Evolutionary conservation across 1,140 invertebrate species (phyloP), one percentile per base, ranked within the genome.

Genomic region (Galleria mellonella): DNA sequence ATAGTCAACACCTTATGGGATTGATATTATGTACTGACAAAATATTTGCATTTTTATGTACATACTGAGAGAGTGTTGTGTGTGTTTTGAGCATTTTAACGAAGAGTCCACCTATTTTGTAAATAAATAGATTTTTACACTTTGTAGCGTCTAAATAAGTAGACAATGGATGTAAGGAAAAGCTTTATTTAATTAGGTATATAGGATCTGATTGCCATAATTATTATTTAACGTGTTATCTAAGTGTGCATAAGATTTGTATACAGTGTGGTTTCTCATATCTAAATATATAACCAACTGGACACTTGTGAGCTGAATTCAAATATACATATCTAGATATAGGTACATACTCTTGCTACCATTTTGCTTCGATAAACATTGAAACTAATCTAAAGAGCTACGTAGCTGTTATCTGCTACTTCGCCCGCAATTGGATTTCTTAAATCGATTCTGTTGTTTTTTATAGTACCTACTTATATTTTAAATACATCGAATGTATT

Each of bases 71-170:
- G 64, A 61, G 76, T 77, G 62, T 72, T 77, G 77, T 78, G 81
- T 79, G 75, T 54, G 66, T 72, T 73, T 70, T 72, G 68, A 70
- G 62, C 62, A 65, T 72, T 84, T 72, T 70, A 71, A 81, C 74
- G 81, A 84, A 84, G 74, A 79, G 74, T 84, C 81, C 81, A 84
- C 81, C 81, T 84, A 84, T 84, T 84, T 78, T 84, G 81, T 82
- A 84, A 76, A 82, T 82, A 82, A 74, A 78, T 74, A 78, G 68
- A 74, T 62, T 81, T 82, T 82, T 82, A 82, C 75, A 79, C 77
- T 68, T 73, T 66, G 51, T 76, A 72, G 66, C 53, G 57, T 45
- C 59, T 64, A 67, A 62, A 57, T 61, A 66, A 46, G 46, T 51
- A 53, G 43, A 51, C 69, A 61, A 37, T 37, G 17, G 17, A 23